A percentile compares a stretch with the other conserved stretches of the same genome.
These are phyloP conservation scores for Pempheris klunzingeri DNA, from an alignment of 2,797 vertebrate genomes.

Conservation along the genomic window DNA sequence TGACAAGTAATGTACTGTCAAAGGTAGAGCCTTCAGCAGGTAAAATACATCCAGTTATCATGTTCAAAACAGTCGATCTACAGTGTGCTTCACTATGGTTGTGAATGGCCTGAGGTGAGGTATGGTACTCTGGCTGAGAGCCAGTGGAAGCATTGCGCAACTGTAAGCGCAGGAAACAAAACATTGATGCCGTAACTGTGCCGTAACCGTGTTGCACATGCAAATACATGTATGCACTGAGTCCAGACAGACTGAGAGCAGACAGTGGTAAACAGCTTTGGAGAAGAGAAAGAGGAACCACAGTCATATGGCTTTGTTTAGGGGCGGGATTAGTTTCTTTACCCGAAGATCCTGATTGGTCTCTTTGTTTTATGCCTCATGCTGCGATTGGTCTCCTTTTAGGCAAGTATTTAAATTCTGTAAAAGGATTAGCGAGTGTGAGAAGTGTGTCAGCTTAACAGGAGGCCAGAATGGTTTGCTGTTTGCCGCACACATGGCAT, in stretches of 20 bases:
- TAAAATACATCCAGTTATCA: constrained; percentile 5
- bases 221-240: background rate
- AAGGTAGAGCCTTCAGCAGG: too few species aligned
- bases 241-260: constrained; percentile 31
- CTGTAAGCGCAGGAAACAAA: constrained; percentile 44
- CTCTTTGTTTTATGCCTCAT: constrained; percentile 22
- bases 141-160: constrained; percentile 47
- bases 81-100: constrained; percentile 18
- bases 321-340: constrained; percentile 9
- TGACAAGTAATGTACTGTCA: background rate
- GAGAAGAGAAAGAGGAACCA: constrained; percentile 58
- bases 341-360: constrained; percentile 50
- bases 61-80: background rate
- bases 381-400: constrained; percentile 30
- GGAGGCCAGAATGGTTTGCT: constrained; percentile 5
- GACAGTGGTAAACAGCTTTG: constrained; percentile 35
- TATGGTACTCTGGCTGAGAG: constrained; percentile 10
- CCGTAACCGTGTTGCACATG: too few species aligned
- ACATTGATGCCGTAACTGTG: too few species aligned
- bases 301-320: constrained; percentile 39
- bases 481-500: constrained; percentile 4
- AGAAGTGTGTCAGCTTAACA: constrained; percentile 54
- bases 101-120: constrained; percentile 34
- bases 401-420: constrained; percentile 37
- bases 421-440: constrained; percentile 46